Base-by-base conservation (phyloP, 2,888 invertebrate species). In the Calliscelio sp. region DNA sequence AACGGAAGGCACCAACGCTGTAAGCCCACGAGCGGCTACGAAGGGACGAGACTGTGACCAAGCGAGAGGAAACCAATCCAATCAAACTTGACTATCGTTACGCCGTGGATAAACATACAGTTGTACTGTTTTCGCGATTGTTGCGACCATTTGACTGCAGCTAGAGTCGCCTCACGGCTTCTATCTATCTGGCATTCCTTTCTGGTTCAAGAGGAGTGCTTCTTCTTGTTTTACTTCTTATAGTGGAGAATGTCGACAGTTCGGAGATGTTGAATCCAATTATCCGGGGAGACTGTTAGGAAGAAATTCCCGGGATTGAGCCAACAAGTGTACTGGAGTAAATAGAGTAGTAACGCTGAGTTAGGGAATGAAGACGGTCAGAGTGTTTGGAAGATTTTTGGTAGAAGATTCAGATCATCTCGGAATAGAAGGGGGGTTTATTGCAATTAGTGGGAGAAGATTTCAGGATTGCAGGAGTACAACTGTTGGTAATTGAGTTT, bases 11-110 rank as follows among this genome's bases (percentile, higher is more conserved):
- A 14, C 16, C 77, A 66, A 71, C 77, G 75, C 75, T 75, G 25
- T 53, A 65, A 70, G 61, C 49, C 35, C 49, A 51, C 70, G 68
- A 32, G 24, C 8, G 28, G 55, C 51, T 53, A 38, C 53, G 70
- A 70, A 81, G 70, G 75, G 81, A 80, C 80, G 77, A 59, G 8
- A 8, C 68, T 71, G 51, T 63, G 63, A 71, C 79, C 78, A 61
- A 61, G 41, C 77, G 77, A 68, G 77, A 74, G 61, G 46, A 77
- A 25, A 79, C 68, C 71, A 79, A 79, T 79, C 79, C 71, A 71
- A 79, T 79, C 79, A 38, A 70, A 78, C 49, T 61, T 16, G 38
- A 59, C 77, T 55, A 46, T 66, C 75, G 77, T 59, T 68, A 49
- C 46, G 49, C 77, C 16, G 4, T 20, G 59, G 44, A 65, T 75